A percentile compares a stretch with the other conserved stretches of the same genome.
Conservation (phyloP, 2,113 vertebrate species). For the Salvelinus fontinalis region DNA sequence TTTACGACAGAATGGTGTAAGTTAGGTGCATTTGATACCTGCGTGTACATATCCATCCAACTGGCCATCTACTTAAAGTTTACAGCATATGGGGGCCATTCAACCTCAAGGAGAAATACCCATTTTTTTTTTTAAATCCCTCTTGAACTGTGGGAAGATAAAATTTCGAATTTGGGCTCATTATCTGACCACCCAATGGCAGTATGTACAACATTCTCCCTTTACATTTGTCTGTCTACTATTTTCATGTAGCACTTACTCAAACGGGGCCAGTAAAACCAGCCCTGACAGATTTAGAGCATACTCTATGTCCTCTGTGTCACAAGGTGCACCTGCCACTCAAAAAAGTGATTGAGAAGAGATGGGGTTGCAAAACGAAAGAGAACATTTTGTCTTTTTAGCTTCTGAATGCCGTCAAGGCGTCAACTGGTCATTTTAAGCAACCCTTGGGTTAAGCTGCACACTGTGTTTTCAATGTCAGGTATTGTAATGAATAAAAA, state of each 20-base stretch:
- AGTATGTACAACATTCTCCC: conserved; percentile 36
- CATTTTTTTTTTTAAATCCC: conserved; percentile 23
- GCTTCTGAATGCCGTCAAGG: no score
- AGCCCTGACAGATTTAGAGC: conserved; percentile 73
- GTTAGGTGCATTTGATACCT: neutral
- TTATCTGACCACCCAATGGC: conserved; percentile 58
- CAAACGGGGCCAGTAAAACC: conserved; percentile 70
- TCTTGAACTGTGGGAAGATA: conserved; percentile 46
- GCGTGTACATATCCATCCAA: neutral
- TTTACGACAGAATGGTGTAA: neutral
- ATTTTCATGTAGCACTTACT: conserved; percentile 54
- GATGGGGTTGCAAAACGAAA: conserved; percentile 19
- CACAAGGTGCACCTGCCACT: conserved; percentile 65
- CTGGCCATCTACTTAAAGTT: conserved; percentile 1
- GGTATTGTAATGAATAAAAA: no score
- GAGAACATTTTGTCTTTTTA: conserved; percentile 48
- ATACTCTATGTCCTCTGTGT: conserved; percentile 65
- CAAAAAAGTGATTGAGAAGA: conserved; percentile 48
- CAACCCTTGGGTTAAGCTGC: no score
- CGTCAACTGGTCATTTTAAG: no score
- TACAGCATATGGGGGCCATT: neutral
- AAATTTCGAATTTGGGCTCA: conserved; percentile 52
- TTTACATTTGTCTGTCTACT: conserved; percentile 26
- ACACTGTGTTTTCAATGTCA: no score
- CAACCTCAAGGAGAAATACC: conserved; percentile 18